Conservation (phyloP, 1,140 invertebrate species). For the Diachasmimorpha longicaudata region DNA sequence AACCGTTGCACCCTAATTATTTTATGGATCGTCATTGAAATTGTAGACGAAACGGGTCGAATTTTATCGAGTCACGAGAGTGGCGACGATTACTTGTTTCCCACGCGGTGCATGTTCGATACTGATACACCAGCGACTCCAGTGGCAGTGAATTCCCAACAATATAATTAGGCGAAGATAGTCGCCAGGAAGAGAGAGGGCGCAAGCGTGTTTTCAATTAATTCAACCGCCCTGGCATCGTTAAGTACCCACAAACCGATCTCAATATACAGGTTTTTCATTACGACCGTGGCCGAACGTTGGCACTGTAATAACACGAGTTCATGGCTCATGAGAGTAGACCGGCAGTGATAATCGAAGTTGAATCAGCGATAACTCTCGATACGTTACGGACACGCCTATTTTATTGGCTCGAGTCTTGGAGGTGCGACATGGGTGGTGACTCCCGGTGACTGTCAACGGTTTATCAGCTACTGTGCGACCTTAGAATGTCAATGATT, state of each 20-base stretch:
- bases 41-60: neutral
- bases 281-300: neutral
- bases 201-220: conserved; percentile 31
- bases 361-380: no score
- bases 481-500: no score
- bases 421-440: no score
- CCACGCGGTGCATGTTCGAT: neutral
- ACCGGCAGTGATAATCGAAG: no score
- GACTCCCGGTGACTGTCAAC: no score
- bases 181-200: conserved; percentile 8
- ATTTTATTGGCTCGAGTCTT: no score
- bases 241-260: conserved; percentile 10
- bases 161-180: conserved; percentile 35
- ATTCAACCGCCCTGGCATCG: conserved; percentile 26
- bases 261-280: neutral
- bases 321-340: neutral
- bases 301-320: neutral
- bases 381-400: no score
- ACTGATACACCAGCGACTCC: conserved; percentile 13
- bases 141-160: conserved; percentile 29
- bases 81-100: neutral
- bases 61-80: neutral
- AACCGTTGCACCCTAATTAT: no score
- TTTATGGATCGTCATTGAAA: neutral
- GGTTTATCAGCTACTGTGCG: no score